These are phyloP conservation scores for Himantopus leucocephalus DNA, from an alignment of 2,113 vertebrate genomes.

Conservation along the genomic window DNA sequence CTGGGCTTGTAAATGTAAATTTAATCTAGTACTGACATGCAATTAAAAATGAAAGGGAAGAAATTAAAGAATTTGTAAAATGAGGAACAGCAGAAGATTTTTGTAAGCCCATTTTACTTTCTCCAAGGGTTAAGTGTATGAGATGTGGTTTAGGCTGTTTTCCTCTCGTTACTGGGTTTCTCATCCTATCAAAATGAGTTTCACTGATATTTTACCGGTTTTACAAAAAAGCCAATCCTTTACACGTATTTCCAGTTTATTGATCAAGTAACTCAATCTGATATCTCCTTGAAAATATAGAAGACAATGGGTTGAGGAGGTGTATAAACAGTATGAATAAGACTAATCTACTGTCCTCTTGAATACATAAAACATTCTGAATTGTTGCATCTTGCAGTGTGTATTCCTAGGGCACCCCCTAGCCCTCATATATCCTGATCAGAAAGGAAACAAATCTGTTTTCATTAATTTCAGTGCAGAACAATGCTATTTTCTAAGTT, in stretches of 20 bases:
- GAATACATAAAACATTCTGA: background rate
- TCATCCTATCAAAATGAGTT: background rate
- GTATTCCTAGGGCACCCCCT: background rate
- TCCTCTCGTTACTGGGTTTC: background rate
- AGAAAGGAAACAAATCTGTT: background rate
- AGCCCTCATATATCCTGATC: background rate
- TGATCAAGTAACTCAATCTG: background rate
- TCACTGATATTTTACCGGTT: background rate
- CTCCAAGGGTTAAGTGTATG: background rate
- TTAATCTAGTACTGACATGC: background rate
- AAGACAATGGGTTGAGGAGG: background rate
- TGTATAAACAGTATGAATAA: background rate
- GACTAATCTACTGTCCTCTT: background rate
- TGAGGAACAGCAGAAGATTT: background rate
- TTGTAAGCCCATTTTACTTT: background rate
- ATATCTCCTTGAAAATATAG: background rate
- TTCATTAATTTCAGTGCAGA: background rate
- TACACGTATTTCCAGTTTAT: background rate
- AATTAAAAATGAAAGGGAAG: background rate
- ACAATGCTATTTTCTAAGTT: background rate
- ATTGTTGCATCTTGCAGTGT: background rate
- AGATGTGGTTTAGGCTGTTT: background rate
- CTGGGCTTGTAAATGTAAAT: background rate
- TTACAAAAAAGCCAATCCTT: background rate
- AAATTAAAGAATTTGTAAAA: background rate